Evolutionary conservation across 2,113 vertebrate species (phyloP).

Genomic region (Falcunculus frontatus): DNA sequence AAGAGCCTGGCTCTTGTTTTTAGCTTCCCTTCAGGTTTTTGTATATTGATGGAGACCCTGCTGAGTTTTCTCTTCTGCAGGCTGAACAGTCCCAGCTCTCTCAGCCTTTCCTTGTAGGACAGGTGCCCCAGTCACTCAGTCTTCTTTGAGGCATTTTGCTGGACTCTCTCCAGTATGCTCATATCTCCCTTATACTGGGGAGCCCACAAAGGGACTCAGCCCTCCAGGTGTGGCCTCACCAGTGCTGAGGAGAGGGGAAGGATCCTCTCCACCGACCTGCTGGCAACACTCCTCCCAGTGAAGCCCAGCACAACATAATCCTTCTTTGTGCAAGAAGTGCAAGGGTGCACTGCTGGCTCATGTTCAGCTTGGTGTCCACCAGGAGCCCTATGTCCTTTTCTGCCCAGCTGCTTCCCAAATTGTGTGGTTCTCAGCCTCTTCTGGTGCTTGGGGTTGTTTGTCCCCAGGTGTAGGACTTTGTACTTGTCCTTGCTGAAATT

Average conservation of each 20-base stretch:
- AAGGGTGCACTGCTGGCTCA: not conserved
- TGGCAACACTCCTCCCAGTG: not conserved
- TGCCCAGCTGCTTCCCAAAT: not conserved
- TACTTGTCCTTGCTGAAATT: not conserved
- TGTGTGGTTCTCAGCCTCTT: not conserved
- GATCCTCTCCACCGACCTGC: not conserved
- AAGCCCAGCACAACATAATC: not conserved
- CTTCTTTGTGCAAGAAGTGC: too few species aligned
- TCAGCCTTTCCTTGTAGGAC: not conserved
- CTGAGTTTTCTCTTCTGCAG: not conserved
- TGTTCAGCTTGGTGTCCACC: not conserved
- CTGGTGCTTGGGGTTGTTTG: not conserved
- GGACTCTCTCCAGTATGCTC: too few species aligned
- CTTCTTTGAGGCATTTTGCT: not conserved
- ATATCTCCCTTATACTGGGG: fast-evolving
- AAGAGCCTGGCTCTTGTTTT: not conserved
- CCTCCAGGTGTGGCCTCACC: not conserved
- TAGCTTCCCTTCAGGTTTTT: not conserved
- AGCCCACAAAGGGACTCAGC: not conserved
- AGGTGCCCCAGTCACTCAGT: not conserved
- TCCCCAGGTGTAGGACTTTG: not conserved
- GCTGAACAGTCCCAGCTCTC: not conserved
- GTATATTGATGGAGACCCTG: not conserved
- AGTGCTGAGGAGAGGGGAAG: not conserved
- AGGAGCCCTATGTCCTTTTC: not conserved